Evolutionary conservation across 1,140 invertebrate species (phyloP).

Genomic region (Achatina immaculata): DNA sequence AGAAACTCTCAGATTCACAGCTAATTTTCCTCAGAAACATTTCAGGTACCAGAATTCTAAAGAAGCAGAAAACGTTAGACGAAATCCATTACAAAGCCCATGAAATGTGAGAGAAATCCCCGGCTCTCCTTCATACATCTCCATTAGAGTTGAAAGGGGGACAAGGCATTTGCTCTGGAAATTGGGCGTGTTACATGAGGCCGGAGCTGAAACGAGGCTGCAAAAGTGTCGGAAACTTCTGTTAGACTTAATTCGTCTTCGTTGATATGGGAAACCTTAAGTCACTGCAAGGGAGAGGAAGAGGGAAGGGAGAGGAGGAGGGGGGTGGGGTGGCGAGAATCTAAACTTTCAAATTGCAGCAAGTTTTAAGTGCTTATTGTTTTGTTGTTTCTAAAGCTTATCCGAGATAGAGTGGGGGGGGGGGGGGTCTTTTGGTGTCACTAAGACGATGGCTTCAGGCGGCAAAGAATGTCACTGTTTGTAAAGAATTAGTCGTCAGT

Average conservation of each 20-base stretch:
- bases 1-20: neutral
- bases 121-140: neutral
- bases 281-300: neutral
- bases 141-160: neutral
- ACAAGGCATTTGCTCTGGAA: slow-evolving; percentile 8
- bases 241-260: neutral
- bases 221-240: neutral
- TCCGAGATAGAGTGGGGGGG: too few relatives aligned
- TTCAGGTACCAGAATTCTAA: neutral
- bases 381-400: too few relatives aligned
- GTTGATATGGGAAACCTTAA: neutral
- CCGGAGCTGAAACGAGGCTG: neutral
- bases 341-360: neutral
- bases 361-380: slow-evolving; percentile 2
- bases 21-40: neutral
- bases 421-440: too few relatives aligned
- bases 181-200: slow-evolving; percentile 1
- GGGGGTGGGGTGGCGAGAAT: too few relatives aligned
- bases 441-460: too few relatives aligned
- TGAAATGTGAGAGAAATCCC: neutral
- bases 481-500: too few relatives aligned
- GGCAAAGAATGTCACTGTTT: too few relatives aligned
- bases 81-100: neutral
- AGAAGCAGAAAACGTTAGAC: neutral
- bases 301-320: too few relatives aligned